Conservation (phyloP, 2,888 invertebrate species). For the Podotricha telesiphe region DNA sequence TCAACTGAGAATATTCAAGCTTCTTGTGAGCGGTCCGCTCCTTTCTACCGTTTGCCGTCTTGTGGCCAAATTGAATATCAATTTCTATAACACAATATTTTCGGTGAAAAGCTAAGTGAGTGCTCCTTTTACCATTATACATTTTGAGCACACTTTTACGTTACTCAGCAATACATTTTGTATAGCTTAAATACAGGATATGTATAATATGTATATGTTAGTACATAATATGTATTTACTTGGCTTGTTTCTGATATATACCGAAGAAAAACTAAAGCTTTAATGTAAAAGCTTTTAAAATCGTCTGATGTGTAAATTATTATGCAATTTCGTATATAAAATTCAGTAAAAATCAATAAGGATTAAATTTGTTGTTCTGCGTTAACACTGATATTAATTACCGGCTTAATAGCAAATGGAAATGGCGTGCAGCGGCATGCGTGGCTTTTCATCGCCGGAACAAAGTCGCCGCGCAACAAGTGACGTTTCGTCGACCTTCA, state of each 20-base stretch:
- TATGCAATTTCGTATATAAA: not conserved
- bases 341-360: slow-evolving; percentile 7
- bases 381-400: slow-evolving; percentile 60
- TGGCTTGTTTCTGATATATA: not conserved
- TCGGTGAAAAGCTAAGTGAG: slow-evolving; percentile 29
- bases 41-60: slow-evolving; percentile 43
- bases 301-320: not conserved
- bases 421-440: slow-evolving; percentile 73
- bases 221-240: not conserved
- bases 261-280: not conserved
- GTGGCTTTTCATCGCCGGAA: slow-evolving; percentile 75
- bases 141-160: not conserved
- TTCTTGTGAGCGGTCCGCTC: slow-evolving; percentile 41
- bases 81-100: slow-evolving; percentile 38
- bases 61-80: slow-evolving; percentile 47
- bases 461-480: slow-evolving; percentile 80
- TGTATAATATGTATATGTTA: not conserved
- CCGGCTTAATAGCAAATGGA: slow-evolving; percentile 61
- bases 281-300: not conserved
- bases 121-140: slow-evolving; percentile 25
- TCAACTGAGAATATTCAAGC: slow-evolving; percentile 49
- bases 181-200: not conserved
- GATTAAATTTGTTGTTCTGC: slow-evolving; percentile 35
- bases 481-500: slow-evolving; percentile 61
- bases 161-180: not conserved